Evolutionary conservation across 2,113 vertebrate genomes (phyloP).

Genomic region (Vimba vimba): DNA sequence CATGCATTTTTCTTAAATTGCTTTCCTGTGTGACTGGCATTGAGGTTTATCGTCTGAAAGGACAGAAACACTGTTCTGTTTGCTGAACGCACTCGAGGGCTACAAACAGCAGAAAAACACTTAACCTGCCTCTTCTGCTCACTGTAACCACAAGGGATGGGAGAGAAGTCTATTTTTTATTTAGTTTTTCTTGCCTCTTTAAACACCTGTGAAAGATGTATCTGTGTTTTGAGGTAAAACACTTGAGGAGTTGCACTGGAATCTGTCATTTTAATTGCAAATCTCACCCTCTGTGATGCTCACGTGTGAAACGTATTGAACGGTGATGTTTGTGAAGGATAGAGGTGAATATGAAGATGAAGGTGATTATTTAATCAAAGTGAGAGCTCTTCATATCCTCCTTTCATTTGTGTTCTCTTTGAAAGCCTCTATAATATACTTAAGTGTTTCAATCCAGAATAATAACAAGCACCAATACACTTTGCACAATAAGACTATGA

Average conservation of each 20-base stretch:
- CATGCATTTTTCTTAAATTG: neutral
- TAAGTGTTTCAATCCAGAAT: no score
- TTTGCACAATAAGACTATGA: no score
- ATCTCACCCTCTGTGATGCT: neutral
- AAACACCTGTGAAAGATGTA: neutral
- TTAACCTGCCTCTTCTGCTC: neutral
- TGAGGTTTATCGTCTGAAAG: neutral
- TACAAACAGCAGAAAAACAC: neutral
- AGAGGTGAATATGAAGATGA: neutral
- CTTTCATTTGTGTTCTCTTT: neutral
- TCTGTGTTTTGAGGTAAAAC: no score
- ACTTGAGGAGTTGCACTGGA: neutral
- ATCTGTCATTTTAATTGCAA: neutral
- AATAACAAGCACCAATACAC: no score
- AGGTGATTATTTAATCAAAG: constrained; percentile 3
- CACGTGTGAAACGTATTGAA: neutral
- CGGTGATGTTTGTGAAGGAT: neutral
- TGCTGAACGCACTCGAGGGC: neutral
- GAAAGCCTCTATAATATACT: neutral
- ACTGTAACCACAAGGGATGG: neutral
- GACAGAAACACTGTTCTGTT: neutral
- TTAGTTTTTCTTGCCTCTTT: neutral
- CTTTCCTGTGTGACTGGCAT: neutral
- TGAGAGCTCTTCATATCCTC: neutral
- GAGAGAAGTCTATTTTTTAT: neutral